These are phyloP conservation scores for Ceratothoa steindachneri DNA, from an alignment of 2,888 invertebrate genomes.

Conservation along the genomic window DNA sequence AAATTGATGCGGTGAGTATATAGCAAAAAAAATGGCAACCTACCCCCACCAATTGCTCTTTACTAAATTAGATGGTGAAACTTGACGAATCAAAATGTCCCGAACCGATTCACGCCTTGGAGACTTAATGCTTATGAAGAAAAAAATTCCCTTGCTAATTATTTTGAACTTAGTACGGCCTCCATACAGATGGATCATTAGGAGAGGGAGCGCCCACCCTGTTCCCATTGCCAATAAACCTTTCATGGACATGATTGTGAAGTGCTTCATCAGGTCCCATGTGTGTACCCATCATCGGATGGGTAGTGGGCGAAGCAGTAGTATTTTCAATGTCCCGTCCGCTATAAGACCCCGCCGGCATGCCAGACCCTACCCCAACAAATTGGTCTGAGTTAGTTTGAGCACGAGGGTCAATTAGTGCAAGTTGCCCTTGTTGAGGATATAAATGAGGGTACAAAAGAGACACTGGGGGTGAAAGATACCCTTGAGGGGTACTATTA, in stretches of 20 bases:
- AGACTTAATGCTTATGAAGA: too few relatives aligned
- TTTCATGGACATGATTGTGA: conserved; percentile 18
- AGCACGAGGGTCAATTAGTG: neutral
- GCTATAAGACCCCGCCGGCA: neutral
- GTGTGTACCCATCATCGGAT: neutral
- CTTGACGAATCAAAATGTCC: too few relatives aligned
- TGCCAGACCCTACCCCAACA: neutral
- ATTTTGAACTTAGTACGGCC: neutral
- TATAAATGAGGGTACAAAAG: conserved; percentile 46
- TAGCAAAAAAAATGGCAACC: too few relatives aligned
- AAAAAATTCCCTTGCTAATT: too few relatives aligned
- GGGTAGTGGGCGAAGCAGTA: neutral
- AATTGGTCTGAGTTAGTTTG: neutral
- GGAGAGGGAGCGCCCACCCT: conserved; percentile 34
- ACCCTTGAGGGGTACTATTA: conserved; percentile 29
- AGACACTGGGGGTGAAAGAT: conserved; percentile 37
- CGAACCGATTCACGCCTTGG: too few relatives aligned
- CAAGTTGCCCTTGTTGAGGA: conserved; percentile 39
- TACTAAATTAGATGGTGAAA: too few relatives aligned
- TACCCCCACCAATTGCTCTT: too few relatives aligned
- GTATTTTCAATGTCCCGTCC: neutral
- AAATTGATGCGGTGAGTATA: too few relatives aligned
- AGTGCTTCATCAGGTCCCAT: neutral
- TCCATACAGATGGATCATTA: conserved; percentile 32
- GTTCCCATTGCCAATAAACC: conserved; percentile 34